Percentiles rank a stretch among this genome's conserved stretches.
Conservation (phyloP, 1,140 invertebrate genomes). For the Maniola jurtina region DNA sequence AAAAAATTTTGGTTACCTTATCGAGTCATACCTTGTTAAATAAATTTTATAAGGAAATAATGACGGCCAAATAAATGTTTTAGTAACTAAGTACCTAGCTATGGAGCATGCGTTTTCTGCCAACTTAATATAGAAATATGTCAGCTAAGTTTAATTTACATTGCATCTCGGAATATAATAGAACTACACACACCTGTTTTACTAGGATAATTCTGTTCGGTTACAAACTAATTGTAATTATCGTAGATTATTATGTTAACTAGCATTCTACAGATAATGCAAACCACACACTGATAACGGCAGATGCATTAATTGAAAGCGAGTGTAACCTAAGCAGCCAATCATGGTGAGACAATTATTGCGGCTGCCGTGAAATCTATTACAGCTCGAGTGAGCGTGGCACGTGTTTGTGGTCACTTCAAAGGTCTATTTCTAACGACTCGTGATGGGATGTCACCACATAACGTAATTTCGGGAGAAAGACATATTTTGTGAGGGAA, state of each 20-base stretch:
- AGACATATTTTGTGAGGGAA: conserved; percentile 31
- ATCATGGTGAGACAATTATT: conserved; percentile 12
- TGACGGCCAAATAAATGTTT: too few species aligned
- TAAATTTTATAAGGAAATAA: too few species aligned
- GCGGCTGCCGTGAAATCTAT: conserved; percentile 8
- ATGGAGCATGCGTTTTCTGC: too few species aligned
- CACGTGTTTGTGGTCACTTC: conserved; percentile 23
- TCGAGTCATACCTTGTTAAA: too few species aligned
- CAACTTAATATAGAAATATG: too few species aligned
- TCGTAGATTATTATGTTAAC: not conserved
- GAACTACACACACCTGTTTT: too few species aligned
- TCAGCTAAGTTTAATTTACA: too few species aligned
- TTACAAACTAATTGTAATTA: too few species aligned
- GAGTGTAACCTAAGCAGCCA: conserved; percentile 19
- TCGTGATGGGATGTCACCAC: conserved; percentile 30
- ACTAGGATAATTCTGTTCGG: not conserved
- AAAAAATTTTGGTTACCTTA: too few species aligned
- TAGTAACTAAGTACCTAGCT: too few species aligned
- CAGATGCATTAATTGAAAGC: conserved; percentile 31
- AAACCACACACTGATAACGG: conserved; percentile 29
- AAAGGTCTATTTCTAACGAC: conserved; percentile 23
- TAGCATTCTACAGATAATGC: conserved; percentile 15
- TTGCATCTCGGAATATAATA: too few species aligned
- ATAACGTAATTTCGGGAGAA: conserved; percentile 29
- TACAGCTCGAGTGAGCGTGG: not conserved